A percentile compares a stretch with the other conserved stretches of the same genome.
Conservation (phyloP, 2,113 vertebrate species). For the Toxotes chatareus region DNA sequence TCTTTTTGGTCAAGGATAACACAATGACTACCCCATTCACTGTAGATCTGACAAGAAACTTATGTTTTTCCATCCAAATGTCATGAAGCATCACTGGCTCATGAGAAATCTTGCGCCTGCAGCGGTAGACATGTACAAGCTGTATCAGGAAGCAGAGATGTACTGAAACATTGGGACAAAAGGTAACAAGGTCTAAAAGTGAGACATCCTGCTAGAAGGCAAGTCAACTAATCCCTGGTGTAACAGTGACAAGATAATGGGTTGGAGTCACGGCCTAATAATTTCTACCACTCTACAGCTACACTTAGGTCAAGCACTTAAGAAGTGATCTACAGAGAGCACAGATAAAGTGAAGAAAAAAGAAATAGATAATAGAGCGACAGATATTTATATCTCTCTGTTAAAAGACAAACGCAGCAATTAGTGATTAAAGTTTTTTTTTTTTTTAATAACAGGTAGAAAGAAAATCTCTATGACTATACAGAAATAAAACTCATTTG, state of each 20-base stretch:
- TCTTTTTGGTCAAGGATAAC: conserved; percentile 34
- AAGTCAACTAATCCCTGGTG: conserved; percentile 15
- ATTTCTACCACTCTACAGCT: conserved; percentile 9
- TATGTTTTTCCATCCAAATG: conserved; percentile 42
- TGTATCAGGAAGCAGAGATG: conserved; percentile 15
- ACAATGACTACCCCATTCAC: conserved; percentile 23
- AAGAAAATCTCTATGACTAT: background rate
- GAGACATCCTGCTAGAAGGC: conserved; percentile 31
- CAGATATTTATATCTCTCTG: background rate
- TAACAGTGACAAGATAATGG: conserved; percentile 9
- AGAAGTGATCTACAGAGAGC: background rate
- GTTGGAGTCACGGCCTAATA: conserved; percentile 15
- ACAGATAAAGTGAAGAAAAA: background rate
- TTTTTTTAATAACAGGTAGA: background rate
- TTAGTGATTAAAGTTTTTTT: background rate
- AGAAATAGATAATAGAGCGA: background rate
- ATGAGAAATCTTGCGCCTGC: conserved; percentile 22
- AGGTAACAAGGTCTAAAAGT: conserved; percentile 51
- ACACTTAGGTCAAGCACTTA: conserved; percentile 51
- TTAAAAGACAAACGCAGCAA: background rate
- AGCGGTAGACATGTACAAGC: conserved; percentile 16
- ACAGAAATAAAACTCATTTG: background rate
- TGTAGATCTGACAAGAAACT: conserved; percentile 45
- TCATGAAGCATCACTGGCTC: conserved; percentile 28
- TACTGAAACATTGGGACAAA: background rate